Percentiles rank a stretch among this genome's conserved stretches.
phyloP scores from a whole-genome alignment of 2,113 vertebrate species.

The Microtus pennsylvanicus region DNA sequence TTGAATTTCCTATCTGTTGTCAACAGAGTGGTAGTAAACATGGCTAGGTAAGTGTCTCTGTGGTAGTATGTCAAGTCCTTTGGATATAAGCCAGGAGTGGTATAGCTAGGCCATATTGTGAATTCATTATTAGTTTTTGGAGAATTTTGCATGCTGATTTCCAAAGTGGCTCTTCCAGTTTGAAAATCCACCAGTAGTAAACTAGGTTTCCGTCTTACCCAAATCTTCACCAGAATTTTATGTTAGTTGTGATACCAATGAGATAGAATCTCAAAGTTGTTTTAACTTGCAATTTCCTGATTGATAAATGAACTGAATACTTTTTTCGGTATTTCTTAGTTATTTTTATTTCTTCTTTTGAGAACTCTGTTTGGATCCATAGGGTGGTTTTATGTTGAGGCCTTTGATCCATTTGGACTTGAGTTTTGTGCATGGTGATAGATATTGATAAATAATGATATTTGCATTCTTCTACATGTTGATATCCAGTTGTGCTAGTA shows the following conservation, averaged over 20 bases:
- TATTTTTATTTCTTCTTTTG: background rate
- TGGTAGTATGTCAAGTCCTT: background rate
- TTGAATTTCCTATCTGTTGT: background rate
- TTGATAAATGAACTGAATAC: background rate
- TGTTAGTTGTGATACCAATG: background rate
- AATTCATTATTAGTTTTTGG: background rate
- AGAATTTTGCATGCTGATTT: background rate
- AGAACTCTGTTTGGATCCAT: background rate
- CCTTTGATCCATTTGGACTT: too few relatives aligned
- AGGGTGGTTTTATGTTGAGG: background rate
- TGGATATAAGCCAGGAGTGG: too few relatives aligned
- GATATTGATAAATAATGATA: too few relatives aligned
- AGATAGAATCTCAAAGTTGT: background rate
- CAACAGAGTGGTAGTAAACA: background rate
- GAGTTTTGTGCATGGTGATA: too few relatives aligned
- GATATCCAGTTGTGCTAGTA: too few relatives aligned
- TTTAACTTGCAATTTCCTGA: background rate
- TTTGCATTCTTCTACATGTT: too few relatives aligned
- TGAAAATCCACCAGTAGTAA: background rate
- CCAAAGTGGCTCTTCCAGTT: background rate
- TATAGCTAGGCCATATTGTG: background rate
- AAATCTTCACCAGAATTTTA: background rate
- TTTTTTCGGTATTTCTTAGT: background rate
- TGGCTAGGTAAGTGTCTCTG: background rate
- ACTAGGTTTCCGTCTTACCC: background rate